phyloP scores from a whole-genome alignment of 2,888 invertebrate species.

The Orthosia gothica region DNA sequence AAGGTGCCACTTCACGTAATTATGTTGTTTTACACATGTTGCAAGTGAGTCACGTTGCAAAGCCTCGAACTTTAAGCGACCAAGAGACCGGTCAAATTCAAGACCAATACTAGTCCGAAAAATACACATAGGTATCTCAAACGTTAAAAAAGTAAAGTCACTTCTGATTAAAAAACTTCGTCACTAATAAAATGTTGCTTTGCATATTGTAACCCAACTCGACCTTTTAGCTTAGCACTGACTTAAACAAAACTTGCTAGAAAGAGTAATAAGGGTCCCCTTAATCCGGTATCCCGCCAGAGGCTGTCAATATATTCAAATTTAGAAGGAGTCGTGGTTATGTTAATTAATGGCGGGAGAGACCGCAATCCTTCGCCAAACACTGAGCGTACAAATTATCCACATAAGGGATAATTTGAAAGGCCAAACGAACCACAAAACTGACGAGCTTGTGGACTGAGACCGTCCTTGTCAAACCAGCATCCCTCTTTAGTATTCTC shows the following conservation, averaged over 20 bases:
- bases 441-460: constrained; percentile 16
- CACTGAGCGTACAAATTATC: constrained; percentile 62
- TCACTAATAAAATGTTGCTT: constrained; percentile 36
- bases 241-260: constrained; percentile 38
- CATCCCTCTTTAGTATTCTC: constrained; percentile 34
- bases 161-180: constrained; percentile 27
- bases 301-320: constrained; percentile 52
- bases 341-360: constrained; percentile 60
- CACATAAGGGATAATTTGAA: constrained; percentile 56
- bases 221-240: constrained; percentile 22
- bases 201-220: constrained; percentile 13
- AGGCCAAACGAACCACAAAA: constrained; percentile 44
- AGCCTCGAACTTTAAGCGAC: too few relatives aligned
- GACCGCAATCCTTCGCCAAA: constrained; percentile 57
- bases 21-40: too few relatives aligned
- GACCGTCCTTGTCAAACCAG: constrained; percentile 24
- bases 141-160: not conserved
- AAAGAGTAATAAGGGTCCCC: constrained; percentile 44
- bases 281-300: constrained; percentile 35
- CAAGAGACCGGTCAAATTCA: too few relatives aligned
- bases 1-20: too few relatives aligned
- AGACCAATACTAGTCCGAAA: too few relatives aligned
- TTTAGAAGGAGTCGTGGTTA: constrained; percentile 53
- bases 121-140: not conserved
- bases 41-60: too few relatives aligned